Conservation (phyloP, 2,113 vertebrate genomes). For the Entomyzon cyanotis region DNA sequence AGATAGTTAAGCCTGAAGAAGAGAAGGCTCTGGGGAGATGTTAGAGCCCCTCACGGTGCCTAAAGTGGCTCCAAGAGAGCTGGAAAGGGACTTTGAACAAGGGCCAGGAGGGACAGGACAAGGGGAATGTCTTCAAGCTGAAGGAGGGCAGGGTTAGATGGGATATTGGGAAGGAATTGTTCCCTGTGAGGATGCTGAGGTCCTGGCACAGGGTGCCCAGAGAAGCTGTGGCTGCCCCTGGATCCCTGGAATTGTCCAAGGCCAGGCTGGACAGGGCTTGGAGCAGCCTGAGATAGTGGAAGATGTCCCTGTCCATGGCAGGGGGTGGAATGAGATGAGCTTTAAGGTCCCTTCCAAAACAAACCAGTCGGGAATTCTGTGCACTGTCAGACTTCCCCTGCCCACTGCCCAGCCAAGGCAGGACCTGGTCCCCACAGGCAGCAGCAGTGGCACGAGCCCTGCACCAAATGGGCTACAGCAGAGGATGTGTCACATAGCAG, state of each 20-base stretch:
- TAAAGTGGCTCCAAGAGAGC: background rate
- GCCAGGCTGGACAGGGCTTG: rapidly evolving
- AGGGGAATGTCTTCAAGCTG: background rate
- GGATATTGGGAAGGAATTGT: background rate
- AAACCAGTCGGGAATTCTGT: background rate
- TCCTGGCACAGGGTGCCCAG: background rate
- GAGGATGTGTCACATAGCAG: background rate
- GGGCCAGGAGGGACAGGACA: background rate
- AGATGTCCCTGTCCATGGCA: background rate
- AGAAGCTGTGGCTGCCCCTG: background rate
- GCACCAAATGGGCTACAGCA: background rate
- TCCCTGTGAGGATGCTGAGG: background rate
- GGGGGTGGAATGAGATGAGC: background rate
- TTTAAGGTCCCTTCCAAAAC: background rate
- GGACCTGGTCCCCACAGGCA: background rate
- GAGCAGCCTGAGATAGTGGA: background rate
- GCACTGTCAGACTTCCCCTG: background rate
- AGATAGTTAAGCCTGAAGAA: background rate
- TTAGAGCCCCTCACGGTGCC: background rate
- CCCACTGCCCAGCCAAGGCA: background rate
- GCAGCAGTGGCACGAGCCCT: background rate
- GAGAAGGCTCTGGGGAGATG: background rate
- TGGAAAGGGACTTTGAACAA: background rate
- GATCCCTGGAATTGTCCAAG: background rate
- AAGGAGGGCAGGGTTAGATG: background rate